phyloP scores from a whole-genome alignment of 2,797 vertebrate species.

The Alosa sapidissima region DNA sequence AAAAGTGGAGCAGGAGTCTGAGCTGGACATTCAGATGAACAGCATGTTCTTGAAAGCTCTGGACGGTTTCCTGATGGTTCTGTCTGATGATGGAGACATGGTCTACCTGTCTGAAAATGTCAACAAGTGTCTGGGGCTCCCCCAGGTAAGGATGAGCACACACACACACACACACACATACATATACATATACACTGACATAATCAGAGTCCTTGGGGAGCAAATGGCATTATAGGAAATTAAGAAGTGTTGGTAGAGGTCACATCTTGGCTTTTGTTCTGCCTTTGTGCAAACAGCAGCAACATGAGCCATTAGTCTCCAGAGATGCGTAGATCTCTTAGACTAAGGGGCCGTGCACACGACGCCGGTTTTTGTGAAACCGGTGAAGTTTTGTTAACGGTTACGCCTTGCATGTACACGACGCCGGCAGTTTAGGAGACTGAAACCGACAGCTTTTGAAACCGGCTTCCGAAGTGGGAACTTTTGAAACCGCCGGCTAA shows the following conservation, averaged over 20 bases:
- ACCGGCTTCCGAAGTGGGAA: too few species aligned
- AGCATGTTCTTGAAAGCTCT: conserved; percentile 93
- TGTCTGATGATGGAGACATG: conserved; percentile 97
- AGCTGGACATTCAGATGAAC: conserved; percentile 89
- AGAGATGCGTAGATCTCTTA: not conserved
- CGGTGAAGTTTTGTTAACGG: too few species aligned
- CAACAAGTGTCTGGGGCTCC: conserved; percentile 95
- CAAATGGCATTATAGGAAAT: not conserved
- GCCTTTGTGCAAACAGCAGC: not conserved
- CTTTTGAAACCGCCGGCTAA: too few species aligned
- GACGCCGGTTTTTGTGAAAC: too few species aligned
- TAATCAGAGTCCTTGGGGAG: not conserved
- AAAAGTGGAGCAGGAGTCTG: conserved; percentile 64
- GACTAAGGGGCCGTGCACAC: too few species aligned
- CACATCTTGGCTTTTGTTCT: not conserved
- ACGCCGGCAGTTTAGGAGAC: too few species aligned
- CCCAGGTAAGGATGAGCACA: conserved; percentile 79
- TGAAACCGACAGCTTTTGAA: too few species aligned
- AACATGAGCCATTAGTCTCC: not conserved
- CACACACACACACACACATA: not conserved
- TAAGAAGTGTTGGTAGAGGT: not conserved
- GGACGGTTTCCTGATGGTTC: conserved; percentile 96
- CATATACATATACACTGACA: not conserved
- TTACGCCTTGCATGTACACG: too few species aligned
- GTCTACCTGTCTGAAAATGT: conserved; percentile 96